Evolutionary conservation across 2,113 vertebrate species (phyloP).

Genomic region (Thunnus thynnus): DNA sequence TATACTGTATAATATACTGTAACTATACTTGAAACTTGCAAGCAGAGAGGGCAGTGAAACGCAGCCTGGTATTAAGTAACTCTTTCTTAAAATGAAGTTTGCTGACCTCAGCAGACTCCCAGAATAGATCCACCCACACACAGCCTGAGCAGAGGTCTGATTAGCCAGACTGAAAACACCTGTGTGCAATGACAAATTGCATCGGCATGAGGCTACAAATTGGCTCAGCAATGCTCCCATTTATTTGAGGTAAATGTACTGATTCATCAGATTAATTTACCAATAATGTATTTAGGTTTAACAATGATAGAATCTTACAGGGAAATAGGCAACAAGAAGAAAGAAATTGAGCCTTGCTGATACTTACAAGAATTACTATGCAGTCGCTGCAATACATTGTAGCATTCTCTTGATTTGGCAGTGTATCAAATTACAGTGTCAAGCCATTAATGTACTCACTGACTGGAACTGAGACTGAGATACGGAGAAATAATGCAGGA

Average conservation of each 20-base stretch:
- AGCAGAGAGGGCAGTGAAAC: too few relatives aligned
- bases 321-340: neutral
- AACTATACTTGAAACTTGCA: too few relatives aligned
- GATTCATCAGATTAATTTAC: conserved; percentile 39
- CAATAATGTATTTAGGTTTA: conserved; percentile 1
- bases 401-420: neutral
- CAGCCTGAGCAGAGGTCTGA: neutral
- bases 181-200: neutral
- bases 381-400: neutral
- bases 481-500: neutral
- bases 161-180: neutral
- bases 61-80: too few relatives aligned
- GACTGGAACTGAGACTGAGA: neutral
- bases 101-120: neutral
- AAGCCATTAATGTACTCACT: neutral
- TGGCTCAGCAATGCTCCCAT: conserved; percentile 9
- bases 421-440: conserved; percentile 10
- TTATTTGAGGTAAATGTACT: conserved; percentile 25
- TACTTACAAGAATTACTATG: conserved; percentile 10
- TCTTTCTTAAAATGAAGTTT: too few relatives aligned
- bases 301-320: conserved; percentile 5
- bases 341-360: neutral
- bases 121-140: neutral
- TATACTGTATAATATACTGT: too few relatives aligned
- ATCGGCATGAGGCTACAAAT: neutral